These are phyloP conservation scores for Polymixis flavicincta DNA, from an alignment of 2,888 invertebrate genomes.

Conservation along the genomic window DNA sequence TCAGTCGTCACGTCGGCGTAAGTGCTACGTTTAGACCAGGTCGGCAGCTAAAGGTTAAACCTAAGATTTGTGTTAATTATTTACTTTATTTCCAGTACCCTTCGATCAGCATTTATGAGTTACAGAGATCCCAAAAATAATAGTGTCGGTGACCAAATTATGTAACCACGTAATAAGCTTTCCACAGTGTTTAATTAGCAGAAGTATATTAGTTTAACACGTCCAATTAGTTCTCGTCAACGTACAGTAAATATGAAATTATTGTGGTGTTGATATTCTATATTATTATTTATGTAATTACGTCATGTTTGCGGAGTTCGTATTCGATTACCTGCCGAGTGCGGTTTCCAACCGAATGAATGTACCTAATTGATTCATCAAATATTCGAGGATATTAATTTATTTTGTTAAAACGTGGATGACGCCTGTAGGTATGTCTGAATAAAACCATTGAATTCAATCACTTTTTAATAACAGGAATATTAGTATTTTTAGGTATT, in stretches of 20 bases:
- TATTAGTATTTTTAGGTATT: background rate
- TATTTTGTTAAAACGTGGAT: background rate
- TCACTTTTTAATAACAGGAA: background rate
- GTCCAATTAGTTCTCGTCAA: constrained; percentile 33
- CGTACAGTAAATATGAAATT: constrained; percentile 48
- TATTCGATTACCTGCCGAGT: constrained; percentile 43
- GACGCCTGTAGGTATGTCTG: background rate
- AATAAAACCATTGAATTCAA: background rate
- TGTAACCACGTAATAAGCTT: constrained; percentile 4
- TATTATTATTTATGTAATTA: constrained; percentile 26
- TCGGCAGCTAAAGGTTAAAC: too few species aligned
- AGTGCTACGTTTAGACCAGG: too few species aligned
- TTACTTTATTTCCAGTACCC: background rate
- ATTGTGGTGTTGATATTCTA: constrained; percentile 34
- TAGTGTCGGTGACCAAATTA: background rate
- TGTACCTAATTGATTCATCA: constrained; percentile 18
- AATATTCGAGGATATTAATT: constrained; percentile 14
- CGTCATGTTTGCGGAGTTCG: constrained; percentile 15
- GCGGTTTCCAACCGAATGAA: constrained; percentile 43
- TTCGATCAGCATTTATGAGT: background rate
- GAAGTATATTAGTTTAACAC: constrained; percentile 34
- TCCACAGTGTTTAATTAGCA: constrained; percentile 36
- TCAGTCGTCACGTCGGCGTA: too few species aligned
- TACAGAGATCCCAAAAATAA: background rate
- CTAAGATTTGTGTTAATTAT: background rate